phyloP scores from a whole-genome alignment of 1,140 invertebrate species.

The Cephus cinctus region DNA sequence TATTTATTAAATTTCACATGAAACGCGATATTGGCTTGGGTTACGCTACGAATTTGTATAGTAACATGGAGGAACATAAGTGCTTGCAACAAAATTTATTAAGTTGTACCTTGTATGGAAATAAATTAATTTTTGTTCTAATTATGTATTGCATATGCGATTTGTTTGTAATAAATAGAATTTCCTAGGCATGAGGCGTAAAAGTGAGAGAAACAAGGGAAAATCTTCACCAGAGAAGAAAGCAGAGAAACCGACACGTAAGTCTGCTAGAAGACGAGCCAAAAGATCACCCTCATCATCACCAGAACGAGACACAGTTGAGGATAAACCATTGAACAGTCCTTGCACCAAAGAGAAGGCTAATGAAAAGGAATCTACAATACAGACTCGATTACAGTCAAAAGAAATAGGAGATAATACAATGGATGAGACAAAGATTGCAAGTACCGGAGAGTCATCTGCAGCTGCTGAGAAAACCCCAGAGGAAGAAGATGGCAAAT shows the following conservation, averaged over 20 bases:
- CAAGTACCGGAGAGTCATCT: background rate
- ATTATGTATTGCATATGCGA: no score
- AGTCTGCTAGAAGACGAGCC: conserved; percentile 43
- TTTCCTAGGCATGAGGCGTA: conserved; percentile 53
- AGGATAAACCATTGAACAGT: conserved; percentile 19
- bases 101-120: no score
- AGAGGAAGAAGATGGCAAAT: conserved; percentile 35
- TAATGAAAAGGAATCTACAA: conserved; percentile 15
- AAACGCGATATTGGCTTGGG: no score
- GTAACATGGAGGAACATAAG: no score
- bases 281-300: conserved; percentile 44
- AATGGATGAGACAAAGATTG: conserved; percentile 8
- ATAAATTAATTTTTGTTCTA: no score
- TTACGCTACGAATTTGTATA: no score
- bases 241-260: conserved; percentile 45
- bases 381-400: conserved; percentile 9
- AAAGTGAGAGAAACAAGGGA: conserved; percentile 53
- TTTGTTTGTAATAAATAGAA: no score
- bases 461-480: background rate
- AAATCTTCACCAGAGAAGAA: conserved; percentile 53
- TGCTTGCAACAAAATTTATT: no score
- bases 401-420: conserved; percentile 10
- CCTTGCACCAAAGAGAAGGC: conserved; percentile 22
- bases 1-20: no score
- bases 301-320: conserved; percentile 37